These are phyloP conservation scores for Heliconius eleuchia DNA, from an alignment of 1,140 invertebrate species.

Conservation along the genomic window DNA sequence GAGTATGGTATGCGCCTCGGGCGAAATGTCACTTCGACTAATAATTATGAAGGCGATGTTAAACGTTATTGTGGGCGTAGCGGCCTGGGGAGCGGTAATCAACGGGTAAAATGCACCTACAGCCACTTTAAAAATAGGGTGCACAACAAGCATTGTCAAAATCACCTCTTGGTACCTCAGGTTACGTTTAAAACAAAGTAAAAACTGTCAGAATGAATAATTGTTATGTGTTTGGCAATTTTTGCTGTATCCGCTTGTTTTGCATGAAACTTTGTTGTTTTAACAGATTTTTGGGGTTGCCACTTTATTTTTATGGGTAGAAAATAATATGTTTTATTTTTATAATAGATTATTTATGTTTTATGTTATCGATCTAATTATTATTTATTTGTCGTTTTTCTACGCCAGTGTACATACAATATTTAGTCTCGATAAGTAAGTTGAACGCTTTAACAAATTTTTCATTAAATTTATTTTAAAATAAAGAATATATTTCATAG, in stretches of 20 bases:
- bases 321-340: background rate
- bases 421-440: no score
- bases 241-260: background rate
- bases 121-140: background rate
- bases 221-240: background rate
- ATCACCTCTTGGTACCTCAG: background rate
- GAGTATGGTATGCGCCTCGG: constrained; percentile 26
- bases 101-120: constrained; percentile 24
- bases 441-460: no score
- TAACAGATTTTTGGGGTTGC: background rate
- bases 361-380: no score
- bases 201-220: background rate
- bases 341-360: no score
- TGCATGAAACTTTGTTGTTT: constrained; percentile 14
- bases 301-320: background rate
- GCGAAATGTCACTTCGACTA: constrained; percentile 38
- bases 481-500: no score
- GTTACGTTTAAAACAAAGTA: background rate
- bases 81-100: constrained; percentile 34
- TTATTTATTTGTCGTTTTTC: no score
- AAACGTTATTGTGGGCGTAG: constrained; percentile 40
- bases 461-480: no score
- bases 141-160: background rate
- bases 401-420: no score
- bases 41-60: constrained; percentile 33